Evolutionary conservation across 2,797 vertebrate genomes (phyloP).

Genomic region (Todus mexicanus): DNA sequence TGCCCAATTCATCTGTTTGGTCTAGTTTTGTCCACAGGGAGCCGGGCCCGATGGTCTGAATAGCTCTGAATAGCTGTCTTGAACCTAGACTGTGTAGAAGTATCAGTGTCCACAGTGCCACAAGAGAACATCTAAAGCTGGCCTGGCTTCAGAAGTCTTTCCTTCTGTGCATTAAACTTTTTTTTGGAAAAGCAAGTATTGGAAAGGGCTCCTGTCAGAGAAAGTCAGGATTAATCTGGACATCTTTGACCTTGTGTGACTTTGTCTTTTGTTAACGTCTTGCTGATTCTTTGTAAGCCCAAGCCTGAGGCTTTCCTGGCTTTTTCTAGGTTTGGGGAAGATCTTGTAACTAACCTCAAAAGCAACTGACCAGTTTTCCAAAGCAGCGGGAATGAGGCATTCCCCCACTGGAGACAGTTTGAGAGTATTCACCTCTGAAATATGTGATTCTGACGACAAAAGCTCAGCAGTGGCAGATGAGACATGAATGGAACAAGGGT

Average conservation of each 20-base stretch:
- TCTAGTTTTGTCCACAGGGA: background rate
- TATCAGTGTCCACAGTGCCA: background rate
- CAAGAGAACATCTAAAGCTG: background rate
- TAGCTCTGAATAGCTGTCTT: background rate
- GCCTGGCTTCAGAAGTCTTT: background rate
- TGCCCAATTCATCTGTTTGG: background rate
- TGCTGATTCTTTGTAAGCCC: background rate
- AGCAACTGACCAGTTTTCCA: background rate
- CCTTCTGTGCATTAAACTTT: background rate
- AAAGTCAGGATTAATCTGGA: background rate
- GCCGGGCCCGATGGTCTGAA: background rate
- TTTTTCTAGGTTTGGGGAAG: background rate
- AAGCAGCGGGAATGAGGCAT: background rate
- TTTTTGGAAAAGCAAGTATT: background rate
- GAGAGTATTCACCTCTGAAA: conserved; percentile 31
- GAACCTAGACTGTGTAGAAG: background rate
- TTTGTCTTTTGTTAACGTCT: background rate
- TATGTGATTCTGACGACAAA: conserved; percentile 40
- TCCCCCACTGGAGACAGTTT: background rate
- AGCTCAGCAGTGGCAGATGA: conserved; percentile 21
- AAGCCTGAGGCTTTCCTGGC: background rate
- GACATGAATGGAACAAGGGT: conserved; percentile 12
- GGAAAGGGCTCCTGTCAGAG: background rate
- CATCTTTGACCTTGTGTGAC: background rate
- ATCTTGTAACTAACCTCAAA: background rate